These are phyloP conservation scores for Manduca sexta DNA, from an alignment of 1,140 invertebrate genomes.

Conservation along the genomic window DNA sequence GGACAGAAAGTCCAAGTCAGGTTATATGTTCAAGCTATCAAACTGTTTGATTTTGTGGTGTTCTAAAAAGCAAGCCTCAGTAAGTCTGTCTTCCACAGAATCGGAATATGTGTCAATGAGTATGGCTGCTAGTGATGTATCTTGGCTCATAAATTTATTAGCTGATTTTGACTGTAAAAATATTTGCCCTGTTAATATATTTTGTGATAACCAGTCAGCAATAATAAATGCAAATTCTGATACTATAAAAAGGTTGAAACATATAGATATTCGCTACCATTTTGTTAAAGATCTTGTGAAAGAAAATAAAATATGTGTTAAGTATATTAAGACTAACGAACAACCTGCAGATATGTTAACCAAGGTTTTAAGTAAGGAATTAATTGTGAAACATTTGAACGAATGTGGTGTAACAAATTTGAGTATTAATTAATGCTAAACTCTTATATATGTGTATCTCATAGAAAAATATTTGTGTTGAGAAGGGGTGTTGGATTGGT, in stretches of 20 bases:
- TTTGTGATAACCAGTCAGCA: conserved; percentile 28
- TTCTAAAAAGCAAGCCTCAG: conserved; percentile 51
- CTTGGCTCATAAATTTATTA: conserved; percentile 43
- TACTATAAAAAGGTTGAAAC: conserved; percentile 27
- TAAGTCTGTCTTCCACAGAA: conserved; percentile 59
- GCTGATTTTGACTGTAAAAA: conserved; percentile 27
- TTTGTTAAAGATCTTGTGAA: conserved; percentile 30
- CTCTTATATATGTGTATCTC: background rate
- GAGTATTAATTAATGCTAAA: conserved; percentile 1
- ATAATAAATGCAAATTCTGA: conserved; percentile 26
- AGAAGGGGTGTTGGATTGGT: conserved; percentile 17
- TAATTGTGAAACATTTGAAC: conserved; percentile 14
- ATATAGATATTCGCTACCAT: conserved; percentile 31
- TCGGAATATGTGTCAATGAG: conserved; percentile 64
- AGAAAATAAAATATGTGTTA: conserved; percentile 17
- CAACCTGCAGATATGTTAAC: conserved; percentile 31
- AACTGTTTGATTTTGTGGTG: conserved; percentile 44
- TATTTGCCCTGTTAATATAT: conserved; percentile 19
- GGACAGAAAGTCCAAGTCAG: conserved; percentile 31
- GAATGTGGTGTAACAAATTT: conserved; percentile 11
- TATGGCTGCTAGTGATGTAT: conserved; percentile 37
- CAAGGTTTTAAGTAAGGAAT: conserved; percentile 23
- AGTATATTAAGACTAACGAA: conserved; percentile 25
- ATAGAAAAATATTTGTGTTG: conserved; percentile 7
- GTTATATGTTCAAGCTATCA: conserved; percentile 37